Percentiles rank a stretch among this genome's conserved stretches.
These are phyloP conservation scores for Picathartes gymnocephalus DNA, from an alignment of 2,113 vertebrate genomes.

Conservation along the genomic window DNA sequence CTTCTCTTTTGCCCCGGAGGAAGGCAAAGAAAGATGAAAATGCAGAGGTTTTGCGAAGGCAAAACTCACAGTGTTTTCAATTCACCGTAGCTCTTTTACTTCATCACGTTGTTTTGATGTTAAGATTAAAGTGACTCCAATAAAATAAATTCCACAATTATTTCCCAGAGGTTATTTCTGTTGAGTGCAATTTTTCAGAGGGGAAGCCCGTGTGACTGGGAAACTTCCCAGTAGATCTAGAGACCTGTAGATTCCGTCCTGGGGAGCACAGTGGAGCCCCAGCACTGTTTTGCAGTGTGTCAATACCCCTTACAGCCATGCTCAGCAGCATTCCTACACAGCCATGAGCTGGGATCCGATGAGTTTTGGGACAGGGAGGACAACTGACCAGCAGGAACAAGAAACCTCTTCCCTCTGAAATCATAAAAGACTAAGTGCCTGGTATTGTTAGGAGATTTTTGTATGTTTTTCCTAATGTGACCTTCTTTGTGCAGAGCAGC, in stretches of 20 bases:
- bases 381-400: neutral
- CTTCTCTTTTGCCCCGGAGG: slow-evolving; percentile 2
- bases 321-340: accelerated
- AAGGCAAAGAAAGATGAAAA: neutral
- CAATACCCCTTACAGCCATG: neutral
- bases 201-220: neutral
- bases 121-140: neutral
- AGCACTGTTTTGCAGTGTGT: accelerated
- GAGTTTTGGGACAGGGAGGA: neutral
- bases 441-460: neutral
- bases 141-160: neutral
- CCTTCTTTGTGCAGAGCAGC: neutral
- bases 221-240: neutral
- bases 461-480: neutral
- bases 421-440: neutral
- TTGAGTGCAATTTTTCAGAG: neutral
- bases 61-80: neutral
- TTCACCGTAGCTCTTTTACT: neutral
- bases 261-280: neutral
- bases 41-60: neutral
- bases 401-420: neutral
- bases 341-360: neutral
- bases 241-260: neutral
- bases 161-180: neutral
- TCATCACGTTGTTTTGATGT: neutral